Conservation (phyloP, 2,797 vertebrate species). For the Podargus strigoides region DNA sequence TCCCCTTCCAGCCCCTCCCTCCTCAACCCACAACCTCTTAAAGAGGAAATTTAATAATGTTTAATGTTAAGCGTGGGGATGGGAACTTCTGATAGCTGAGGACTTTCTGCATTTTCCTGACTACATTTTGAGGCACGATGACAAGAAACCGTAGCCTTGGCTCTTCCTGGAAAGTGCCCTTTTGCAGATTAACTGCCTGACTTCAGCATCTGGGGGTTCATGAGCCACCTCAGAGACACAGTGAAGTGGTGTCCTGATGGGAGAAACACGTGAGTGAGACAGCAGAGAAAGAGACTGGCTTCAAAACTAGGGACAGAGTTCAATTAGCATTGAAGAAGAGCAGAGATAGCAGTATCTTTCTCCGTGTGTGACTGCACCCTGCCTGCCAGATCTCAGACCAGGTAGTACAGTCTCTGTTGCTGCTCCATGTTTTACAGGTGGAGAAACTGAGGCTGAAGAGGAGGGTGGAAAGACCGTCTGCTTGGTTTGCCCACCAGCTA, state of each 20-base stretch:
- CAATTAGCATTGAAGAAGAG: not conserved
- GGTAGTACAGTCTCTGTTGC: not conserved
- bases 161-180: not conserved
- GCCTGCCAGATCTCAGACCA: not conserved
- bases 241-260: not conserved
- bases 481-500: fast-evolving
- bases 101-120: not conserved
- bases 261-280: not conserved
- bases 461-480: not conserved
- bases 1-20: not conserved
- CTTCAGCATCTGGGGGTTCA: not conserved
- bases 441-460: not conserved
- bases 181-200: not conserved
- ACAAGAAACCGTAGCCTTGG: not conserved
- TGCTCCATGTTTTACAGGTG: not conserved
- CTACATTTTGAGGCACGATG: not conserved
- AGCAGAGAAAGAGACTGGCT: not conserved
- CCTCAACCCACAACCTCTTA: not conserved
- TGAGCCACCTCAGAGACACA: fast-evolving
- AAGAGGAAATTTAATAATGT: not conserved
- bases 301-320: not conserved
- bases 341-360: not conserved
- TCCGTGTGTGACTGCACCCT: not conserved
- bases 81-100: not conserved
- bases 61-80: not conserved